Percentiles rank a stretch among this genome's conserved stretches.
Conservation (phyloP, 2,113 vertebrate species). For the Perca schrenkii region DNA sequence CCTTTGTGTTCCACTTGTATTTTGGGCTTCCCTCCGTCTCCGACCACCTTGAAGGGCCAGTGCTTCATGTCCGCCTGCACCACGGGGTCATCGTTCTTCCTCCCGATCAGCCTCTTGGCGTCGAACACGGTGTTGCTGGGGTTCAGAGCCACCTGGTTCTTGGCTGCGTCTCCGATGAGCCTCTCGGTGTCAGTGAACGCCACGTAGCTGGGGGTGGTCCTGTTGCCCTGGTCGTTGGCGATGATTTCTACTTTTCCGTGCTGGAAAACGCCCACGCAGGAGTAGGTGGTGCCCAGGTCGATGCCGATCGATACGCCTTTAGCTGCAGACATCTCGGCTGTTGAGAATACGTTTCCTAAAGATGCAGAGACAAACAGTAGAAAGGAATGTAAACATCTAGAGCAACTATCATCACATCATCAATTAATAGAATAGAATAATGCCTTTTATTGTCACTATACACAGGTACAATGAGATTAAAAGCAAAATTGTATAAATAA, state of each 20-base stretch:
- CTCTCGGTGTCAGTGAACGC: slow-evolving; percentile 61
- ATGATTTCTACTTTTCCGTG: slow-evolving; percentile 89
- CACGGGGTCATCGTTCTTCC: slow-evolving; percentile 74
- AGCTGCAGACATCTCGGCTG: slow-evolving; percentile 48
- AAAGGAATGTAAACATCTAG: neutral
- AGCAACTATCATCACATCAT: too few species aligned
- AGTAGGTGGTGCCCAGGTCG: slow-evolving; percentile 74
- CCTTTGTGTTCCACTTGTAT: slow-evolving; percentile 78
- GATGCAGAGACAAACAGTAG: neutral
- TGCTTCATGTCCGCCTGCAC: slow-evolving; percentile 81
- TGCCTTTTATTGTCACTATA: too few species aligned
- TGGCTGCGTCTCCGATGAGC: slow-evolving; percentile 66
- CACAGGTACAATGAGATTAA: too few species aligned
- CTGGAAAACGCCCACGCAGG: slow-evolving; percentile 93
- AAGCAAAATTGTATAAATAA: too few species aligned
- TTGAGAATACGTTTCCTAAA: neutral
- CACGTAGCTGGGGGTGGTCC: slow-evolving; percentile 71
- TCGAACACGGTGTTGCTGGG: slow-evolving; percentile 75
- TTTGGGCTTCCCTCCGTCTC: slow-evolving; percentile 76
- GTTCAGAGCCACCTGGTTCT: slow-evolving; percentile 77
- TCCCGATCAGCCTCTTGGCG: slow-evolving; percentile 81
- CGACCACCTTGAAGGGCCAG: slow-evolving; percentile 78
- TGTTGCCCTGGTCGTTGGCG: slow-evolving; percentile 77
- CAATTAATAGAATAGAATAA: too few species aligned
- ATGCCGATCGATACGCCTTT: slow-evolving; percentile 62